Evolutionary conservation across 2,888 invertebrate species (phyloP).

Genomic region (Cephus pulcher): DNA sequence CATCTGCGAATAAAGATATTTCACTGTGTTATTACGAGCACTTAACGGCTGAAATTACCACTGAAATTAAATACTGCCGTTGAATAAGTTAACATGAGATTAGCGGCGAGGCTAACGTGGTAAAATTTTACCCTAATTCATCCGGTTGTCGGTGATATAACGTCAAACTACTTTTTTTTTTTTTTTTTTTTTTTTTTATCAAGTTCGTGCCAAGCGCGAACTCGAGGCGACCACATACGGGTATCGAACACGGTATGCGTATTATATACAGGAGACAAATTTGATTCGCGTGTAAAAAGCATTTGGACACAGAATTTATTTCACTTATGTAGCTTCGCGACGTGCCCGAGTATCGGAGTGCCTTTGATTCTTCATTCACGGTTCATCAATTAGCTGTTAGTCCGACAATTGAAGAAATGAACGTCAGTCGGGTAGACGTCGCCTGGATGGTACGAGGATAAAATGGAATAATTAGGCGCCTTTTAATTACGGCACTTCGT

Average conservation of each 20-base stretch:
- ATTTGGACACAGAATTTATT: too few species aligned
- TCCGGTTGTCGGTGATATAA: not conserved
- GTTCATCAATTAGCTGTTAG: not conserved
- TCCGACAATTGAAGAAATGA: not conserved
- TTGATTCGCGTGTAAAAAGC: not conserved
- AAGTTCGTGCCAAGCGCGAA: not conserved
- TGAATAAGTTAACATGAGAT: not conserved
- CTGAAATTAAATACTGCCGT: not conserved
- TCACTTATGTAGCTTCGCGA: too few species aligned
- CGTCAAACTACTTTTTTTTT: not conserved
- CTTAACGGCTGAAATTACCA: not conserved
- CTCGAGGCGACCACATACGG: too few species aligned
- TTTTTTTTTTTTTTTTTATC: not conserved
- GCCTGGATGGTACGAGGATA: slow-evolving; percentile 28
- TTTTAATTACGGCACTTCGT: slow-evolving; percentile 44
- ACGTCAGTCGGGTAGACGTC: not conserved
- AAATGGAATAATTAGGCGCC: slow-evolving; percentile 43
- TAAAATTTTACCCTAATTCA: not conserved
- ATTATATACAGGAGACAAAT: not conserved
- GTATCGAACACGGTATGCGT: not conserved
- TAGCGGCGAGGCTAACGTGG: not conserved
- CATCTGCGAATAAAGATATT: not conserved
- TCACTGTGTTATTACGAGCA: not conserved
- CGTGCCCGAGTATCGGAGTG: too few species aligned
- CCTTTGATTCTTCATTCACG: not conserved